phyloP scores from a whole-genome alignment of 2,888 invertebrate species.

The Belgica antarctica region DNA sequence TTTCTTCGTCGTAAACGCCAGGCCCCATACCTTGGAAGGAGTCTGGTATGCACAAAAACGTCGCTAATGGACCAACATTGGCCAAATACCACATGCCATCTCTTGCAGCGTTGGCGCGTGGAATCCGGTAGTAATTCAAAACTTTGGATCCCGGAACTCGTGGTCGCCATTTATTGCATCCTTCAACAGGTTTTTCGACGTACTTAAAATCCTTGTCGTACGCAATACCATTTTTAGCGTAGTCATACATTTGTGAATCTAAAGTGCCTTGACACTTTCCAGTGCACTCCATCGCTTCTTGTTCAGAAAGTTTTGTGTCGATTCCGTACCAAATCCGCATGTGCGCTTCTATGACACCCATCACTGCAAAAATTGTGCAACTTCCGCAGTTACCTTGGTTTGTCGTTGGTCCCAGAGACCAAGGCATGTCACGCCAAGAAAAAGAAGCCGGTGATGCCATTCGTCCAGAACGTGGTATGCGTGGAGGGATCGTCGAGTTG shows the following conservation, averaged over 20 bases:
- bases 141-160: background rate
- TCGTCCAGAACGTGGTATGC: background rate
- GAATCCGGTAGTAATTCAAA: background rate
- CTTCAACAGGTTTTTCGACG: background rate
- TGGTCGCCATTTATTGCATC: background rate
- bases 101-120: background rate
- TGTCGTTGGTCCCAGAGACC: background rate
- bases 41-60: background rate
- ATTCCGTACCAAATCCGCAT: background rate
- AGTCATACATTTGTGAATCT: background rate
- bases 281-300: background rate
- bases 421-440: too few species aligned
- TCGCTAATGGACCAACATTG: background rate
- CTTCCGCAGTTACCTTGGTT: background rate
- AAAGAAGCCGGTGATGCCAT: too few species aligned
- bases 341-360: background rate
- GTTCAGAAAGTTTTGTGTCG: background rate
- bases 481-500: background rate
- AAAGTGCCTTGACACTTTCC: background rate
- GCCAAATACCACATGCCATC: background rate
- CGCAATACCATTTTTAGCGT: background rate
- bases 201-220: background rate
- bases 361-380: background rate
- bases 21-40: background rate
- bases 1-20: background rate